Percentiles rank a stretch among this genome's conserved stretches.
Evolutionary conservation across 2,888 invertebrate species (phyloP).

Genomic region (Catocala nupta): DNA sequence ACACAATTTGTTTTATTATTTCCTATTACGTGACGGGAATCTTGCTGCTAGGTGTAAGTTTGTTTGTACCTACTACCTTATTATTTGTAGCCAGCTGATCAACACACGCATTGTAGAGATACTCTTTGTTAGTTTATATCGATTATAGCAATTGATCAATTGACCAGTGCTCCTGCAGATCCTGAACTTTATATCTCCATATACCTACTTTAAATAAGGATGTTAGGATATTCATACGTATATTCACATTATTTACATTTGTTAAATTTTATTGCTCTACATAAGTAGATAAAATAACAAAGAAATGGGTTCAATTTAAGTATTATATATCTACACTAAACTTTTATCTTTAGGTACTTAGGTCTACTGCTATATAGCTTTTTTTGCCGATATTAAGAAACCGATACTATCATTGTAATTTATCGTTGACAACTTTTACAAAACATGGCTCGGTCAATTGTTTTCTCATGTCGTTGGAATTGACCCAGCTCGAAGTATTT

Average conservation of each 20-base stretch:
- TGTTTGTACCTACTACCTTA: constrained; percentile 8
- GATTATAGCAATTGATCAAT: not conserved
- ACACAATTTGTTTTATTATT: constrained; percentile 13
- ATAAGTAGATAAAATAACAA: too few species aligned
- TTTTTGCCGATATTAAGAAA: not conserved
- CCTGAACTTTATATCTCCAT: too few species aligned
- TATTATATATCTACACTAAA: too few species aligned
- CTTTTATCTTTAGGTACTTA: too few species aligned
- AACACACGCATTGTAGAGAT: not conserved
- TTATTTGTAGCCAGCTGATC: constrained; percentile 27
- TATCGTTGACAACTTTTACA: not conserved
- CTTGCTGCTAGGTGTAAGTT: not conserved
- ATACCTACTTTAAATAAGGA: too few species aligned
- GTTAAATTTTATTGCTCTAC: too few species aligned
- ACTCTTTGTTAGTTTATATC: not conserved
- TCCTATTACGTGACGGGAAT: constrained; percentile 9
- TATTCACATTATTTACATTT: too few species aligned
- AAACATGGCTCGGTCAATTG: not conserved
- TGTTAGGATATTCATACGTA: too few species aligned
- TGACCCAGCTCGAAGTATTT: constrained; percentile 58
- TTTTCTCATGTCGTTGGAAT: constrained; percentile 46
- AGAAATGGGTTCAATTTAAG: too few species aligned
- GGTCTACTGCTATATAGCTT: too few species aligned
- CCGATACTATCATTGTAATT: not conserved
- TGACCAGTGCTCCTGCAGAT: too few species aligned